Evolutionary conservation across 53 echinoderm and acorn worm genomes (phyloP), one percentile per base, ranked within the genome.

Genomic region (Hippasteria phrygiana): DNA sequence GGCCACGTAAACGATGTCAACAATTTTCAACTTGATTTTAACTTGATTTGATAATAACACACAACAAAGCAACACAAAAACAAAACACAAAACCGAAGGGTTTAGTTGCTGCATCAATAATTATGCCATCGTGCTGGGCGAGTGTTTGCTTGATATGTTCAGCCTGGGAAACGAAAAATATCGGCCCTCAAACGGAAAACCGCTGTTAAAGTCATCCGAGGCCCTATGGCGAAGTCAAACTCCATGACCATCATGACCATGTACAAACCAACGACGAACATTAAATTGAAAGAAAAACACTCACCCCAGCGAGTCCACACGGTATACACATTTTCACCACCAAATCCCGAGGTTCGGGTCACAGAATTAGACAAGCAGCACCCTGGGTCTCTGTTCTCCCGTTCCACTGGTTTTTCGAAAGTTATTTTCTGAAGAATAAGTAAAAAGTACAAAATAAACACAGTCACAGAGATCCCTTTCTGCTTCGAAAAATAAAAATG

Each of bases 271-370:
- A 10, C 16, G 4, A 37, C 14, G 24, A 26, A 34, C 17, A 16
- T 6, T 31, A 9, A 78, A n/a, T 17, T 7, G 9, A 27, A 43
- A 47, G 18, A 83, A 77, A 39, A 5, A 18, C 9, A 85, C 85
- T 85, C 38, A 85, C 85, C 71, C 85, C 85, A 22, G 85, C 85
- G 3, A 85, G 37, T 18, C 85, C 85, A 36, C 85, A 85, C 71
- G 85, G 85, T 20, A 85, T 71, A n/a, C 85, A 85, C 85, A 85
- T 85, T 51, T 71, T 85, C 71, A 4, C 50, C 71, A 12, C 38
- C 2, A 53, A 71, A 36, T 40, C 27, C 51, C 35, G 0, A 33
- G 69, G 71, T 51, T 34, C 16, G 16, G 53, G 70, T n/a, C 78
- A 29, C 39, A 55, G 26, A 50, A 75, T 20, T 2, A 31, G 12